Base-by-base conservation (phyloP, 2,113 vertebrate genomes). In the Burhinus oedicnemus region DNA sequence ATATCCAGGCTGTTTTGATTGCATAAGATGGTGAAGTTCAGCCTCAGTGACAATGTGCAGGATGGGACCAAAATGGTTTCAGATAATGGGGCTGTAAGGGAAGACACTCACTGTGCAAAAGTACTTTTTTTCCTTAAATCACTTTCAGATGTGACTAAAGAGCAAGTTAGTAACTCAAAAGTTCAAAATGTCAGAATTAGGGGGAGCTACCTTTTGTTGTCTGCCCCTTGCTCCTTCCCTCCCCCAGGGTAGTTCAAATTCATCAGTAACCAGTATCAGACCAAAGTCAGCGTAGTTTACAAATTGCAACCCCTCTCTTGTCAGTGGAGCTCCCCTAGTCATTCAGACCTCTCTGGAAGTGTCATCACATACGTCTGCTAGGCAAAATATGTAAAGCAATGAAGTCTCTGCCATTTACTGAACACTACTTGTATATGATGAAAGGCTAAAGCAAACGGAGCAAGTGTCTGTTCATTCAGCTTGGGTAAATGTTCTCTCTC, bases 371-470 rank as follows among this genome's bases (percentile, higher is more conserved):
- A 23, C 0, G 6, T 61, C 34, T 64, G 52, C 74, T 40, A 36
- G 21, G 62, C 34, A 79, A 79, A 93, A 90, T 44, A 71, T 0
- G 12, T 57, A 83, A 82, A 87, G 44, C 1, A 3, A 87, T 7
- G 1, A 5, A 49, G 57, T 26, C 49, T 74, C 47, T 96, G 69
- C 27, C 58, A 65, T 60, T 94, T 71, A 89, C 72, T 69, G 55
- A 89, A 60, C 69, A 26, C 38, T 71, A 75, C 47, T 69, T 76
- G 54, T 17, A 84, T 44, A 26, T 6, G 54, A 71, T 45, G 32
- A 87, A 94, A 84, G 44, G 32, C 61, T 90, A 90, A 78, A 89
- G 83, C 44, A 95, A 90, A 95, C 22, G 57, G 89, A 90, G 32
- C 58, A 60, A 71, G 36, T 8, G 34, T 21, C 70, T 76, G 22